Conservation (phyloP, 1,140 invertebrate species). For the Drosophila tropicalis region DNA sequence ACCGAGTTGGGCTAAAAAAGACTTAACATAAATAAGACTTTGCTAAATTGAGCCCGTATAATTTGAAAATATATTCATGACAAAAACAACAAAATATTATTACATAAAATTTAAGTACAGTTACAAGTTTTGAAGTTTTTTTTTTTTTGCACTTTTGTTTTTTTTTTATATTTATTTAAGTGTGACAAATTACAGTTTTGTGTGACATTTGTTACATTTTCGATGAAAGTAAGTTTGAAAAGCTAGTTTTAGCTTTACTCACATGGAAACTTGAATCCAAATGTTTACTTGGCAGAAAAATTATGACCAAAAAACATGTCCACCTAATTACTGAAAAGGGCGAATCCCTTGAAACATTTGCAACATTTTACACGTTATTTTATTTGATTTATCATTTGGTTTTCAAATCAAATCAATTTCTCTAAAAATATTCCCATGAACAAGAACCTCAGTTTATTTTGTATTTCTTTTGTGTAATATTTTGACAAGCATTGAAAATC, state of each 20-base stretch:
- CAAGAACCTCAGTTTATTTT: not conserved
- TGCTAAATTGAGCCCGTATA: conserved; percentile 37
- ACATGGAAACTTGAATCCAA: too few relatives aligned
- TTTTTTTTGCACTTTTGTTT: not conserved
- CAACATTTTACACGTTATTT: not conserved
- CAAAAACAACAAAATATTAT: conserved; percentile 4
- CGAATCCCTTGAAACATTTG: too few relatives aligned
- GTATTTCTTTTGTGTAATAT: conserved; percentile 9
- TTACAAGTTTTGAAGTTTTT: conserved; percentile 47
- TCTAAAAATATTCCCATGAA: not conserved
- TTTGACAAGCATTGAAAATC: conserved; percentile 49
- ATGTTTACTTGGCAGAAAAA: too few relatives aligned
- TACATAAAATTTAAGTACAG: conserved; percentile 66
- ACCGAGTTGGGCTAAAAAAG: conserved; percentile 38
- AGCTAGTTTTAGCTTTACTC: too few relatives aligned
- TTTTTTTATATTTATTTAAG: not conserved
- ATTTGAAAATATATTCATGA: conserved; percentile 52
- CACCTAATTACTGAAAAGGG: too few relatives aligned
- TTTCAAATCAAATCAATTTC: not conserved
- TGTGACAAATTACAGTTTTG: not conserved
- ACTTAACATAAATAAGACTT: conserved; percentile 21
- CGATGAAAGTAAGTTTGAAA: too few relatives aligned
- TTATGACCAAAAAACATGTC: too few relatives aligned
- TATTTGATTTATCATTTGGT: too few relatives aligned
- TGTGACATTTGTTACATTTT: too few relatives aligned